Evolutionary conservation across 2,888 invertebrate species (phyloP).

Genomic region (Drosophila neutralis): DNA sequence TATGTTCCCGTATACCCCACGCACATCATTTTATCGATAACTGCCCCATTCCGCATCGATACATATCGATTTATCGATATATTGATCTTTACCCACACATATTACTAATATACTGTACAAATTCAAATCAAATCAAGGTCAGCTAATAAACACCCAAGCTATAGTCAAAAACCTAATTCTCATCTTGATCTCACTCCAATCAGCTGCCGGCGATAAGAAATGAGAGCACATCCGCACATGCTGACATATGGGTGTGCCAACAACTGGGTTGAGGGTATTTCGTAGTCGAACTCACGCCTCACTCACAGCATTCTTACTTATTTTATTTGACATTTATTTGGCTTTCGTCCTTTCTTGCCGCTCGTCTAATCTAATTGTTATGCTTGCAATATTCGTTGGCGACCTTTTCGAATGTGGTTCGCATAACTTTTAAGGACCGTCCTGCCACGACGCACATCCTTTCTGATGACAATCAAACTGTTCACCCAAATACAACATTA

Average conservation of each 20-base stretch:
- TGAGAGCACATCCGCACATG: not conserved
- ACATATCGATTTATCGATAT: not conserved
- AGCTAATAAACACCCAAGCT: not conserved
- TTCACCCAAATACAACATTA: not conserved
- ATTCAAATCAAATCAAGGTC: not conserved
- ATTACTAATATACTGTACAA: not conserved
- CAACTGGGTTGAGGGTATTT: not conserved
- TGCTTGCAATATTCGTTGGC: constrained; percentile 36
- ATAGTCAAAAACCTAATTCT: not conserved
- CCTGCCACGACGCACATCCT: not conserved
- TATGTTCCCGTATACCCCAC: not conserved
- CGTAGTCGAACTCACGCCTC: constrained; percentile 13
- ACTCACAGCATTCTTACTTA: constrained; percentile 6
- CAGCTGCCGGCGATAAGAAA: not conserved
- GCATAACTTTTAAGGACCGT: constrained; percentile 44
- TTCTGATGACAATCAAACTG: constrained; percentile 24
- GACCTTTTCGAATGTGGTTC: constrained; percentile 39
- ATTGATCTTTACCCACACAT: not conserved
- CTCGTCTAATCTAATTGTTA: constrained; percentile 50
- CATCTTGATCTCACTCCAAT: not conserved
- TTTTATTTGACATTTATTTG: constrained; percentile 12
- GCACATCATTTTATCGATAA: not conserved
- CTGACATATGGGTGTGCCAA: not conserved
- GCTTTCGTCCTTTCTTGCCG: constrained; percentile 9
- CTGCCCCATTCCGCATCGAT: not conserved